These are phyloP conservation scores for Hecatera dysodea DNA, from an alignment of 2,888 invertebrate genomes.

Conservation along the genomic window DNA sequence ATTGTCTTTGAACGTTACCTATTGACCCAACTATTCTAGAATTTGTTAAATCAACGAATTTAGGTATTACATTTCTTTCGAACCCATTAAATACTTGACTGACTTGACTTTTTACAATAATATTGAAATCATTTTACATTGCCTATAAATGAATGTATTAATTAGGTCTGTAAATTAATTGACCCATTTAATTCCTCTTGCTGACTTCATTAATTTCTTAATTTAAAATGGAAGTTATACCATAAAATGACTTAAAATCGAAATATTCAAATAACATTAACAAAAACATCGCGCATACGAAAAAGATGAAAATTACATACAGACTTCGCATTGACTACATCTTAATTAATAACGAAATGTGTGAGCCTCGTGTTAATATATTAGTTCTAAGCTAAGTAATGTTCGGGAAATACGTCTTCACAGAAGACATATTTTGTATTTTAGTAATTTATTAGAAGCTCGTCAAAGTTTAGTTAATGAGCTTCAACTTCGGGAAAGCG, in stretches of 20 bases:
- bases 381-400: conserved; percentile 65
- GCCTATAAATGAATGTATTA: neutral
- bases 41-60: neutral
- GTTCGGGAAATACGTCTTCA: conserved; percentile 73
- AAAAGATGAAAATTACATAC: conserved; percentile 38
- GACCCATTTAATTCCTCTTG: neutral
- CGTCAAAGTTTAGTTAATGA: conserved; percentile 50
- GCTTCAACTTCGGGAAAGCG: conserved; percentile 44
- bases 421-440: conserved; percentile 76
- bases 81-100: too few relatives aligned
- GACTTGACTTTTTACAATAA: too few relatives aligned
- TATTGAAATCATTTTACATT: neutral
- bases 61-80: neutral
- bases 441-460: conserved; percentile 67
- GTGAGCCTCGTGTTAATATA: conserved; percentile 79
- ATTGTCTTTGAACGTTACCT: neutral
- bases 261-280: conserved; percentile 9
- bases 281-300: conserved; percentile 29
- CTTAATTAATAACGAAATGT: conserved; percentile 60
- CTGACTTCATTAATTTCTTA: neutral
- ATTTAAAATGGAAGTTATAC: neutral
- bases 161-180: neutral
- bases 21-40: neutral
- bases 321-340: conserved; percentile 48
- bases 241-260: neutral